A percentile compares a stretch with the other conserved stretches of the same genome.
These are phyloP conservation scores for Apodemia mormo DNA, from an alignment of 2,888 invertebrate genomes.

Conservation along the genomic window DNA sequence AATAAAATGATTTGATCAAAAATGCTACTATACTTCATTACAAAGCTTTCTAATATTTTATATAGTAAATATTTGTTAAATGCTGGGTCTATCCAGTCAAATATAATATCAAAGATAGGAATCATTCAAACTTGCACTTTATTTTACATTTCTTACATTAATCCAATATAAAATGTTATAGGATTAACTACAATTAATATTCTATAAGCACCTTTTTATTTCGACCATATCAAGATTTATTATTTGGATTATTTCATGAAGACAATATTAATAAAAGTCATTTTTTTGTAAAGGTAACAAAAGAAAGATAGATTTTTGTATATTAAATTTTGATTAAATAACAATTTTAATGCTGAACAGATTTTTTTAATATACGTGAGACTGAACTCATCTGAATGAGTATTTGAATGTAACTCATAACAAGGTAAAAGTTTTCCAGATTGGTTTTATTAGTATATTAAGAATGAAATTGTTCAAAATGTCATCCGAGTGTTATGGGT, in stretches of 20 bases:
- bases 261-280: neutral
- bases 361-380: neutral
- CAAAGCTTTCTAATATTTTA: constrained; percentile 75
- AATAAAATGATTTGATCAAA: constrained; percentile 77
- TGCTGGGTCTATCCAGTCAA: constrained; percentile 73
- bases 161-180: constrained; percentile 25
- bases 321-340: neutral
- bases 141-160: constrained; percentile 39
- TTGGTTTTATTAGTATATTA: neutral
- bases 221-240: constrained; percentile 7
- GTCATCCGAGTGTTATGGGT: neutral
- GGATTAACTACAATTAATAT: constrained; percentile 37
- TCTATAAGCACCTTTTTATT: constrained; percentile 49
- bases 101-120: constrained; percentile 46
- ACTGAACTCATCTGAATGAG: neutral
- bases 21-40: constrained; percentile 73
- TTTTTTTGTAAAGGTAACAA: constrained; percentile 10
- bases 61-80: constrained; percentile 74
- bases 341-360: neutral
- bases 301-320: neutral
- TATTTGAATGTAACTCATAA: neutral
- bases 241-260: neutral
- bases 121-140: constrained; percentile 69
- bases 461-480: neutral
- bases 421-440: neutral